Evolutionary conservation across 2,888 invertebrate genomes (phyloP), one percentile per base, ranked within the genome.

Genomic region (Drosophila percnosoma): DNA sequence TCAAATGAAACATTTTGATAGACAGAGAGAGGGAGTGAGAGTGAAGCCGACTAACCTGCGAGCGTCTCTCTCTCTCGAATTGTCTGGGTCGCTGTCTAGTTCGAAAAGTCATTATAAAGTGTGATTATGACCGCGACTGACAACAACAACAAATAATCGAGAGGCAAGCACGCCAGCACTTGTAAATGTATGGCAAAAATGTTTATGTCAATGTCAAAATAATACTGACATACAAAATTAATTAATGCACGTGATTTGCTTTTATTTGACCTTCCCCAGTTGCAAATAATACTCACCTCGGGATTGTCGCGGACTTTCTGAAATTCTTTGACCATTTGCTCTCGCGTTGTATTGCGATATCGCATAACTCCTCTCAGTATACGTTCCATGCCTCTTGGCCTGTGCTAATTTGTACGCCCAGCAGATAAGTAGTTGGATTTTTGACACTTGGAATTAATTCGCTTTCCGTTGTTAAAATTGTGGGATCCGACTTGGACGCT

Each of bases 301-400:
- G 98, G 98, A 94, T 98, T 95, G 94, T 98, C 96, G 92, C 95
- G 95, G 82, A 99, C 97, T 95, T 96, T 94, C 93, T 97, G 94
- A 93, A 99, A 99, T 93, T 99, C 98, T 93, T 97, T 96, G 38
- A 99, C 97, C 98, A 98, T 98, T 90, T 95, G 95, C 72, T 96
- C 95, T 78, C 97, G 95, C 80, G 97, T 96, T 66, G 96, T 95
- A 74, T 96, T 95, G 71, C 98, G 95, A 93, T 98, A 99, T 90
- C 96, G 95, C 96, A 98, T 97, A 63, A 98, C 96, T 60, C 98
- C 98, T 91, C 96, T 95, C 81, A 98, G 93, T 92, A 98, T 97
- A 93, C 96, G 95, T 90, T 98, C 97, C 97, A 98, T 98, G 18
- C 53, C 40, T 53, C 21, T 13, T 31, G 18, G 27, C 48, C 54